Evolutionary conservation across 2,888 invertebrate species (phyloP).

Genomic region (Sialis fuliginosa): DNA sequence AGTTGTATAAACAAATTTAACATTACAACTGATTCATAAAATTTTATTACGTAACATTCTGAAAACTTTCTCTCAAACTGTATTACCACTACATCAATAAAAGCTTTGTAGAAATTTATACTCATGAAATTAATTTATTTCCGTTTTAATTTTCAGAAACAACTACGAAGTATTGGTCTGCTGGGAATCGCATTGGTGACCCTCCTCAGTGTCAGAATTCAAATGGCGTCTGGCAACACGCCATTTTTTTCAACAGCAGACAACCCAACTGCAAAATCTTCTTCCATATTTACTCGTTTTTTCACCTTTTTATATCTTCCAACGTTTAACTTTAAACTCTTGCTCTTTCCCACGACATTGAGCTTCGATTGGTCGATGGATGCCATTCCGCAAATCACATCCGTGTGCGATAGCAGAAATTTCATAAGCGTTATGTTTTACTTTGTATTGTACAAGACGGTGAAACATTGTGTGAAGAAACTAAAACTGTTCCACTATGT

Average conservation of each 20-base stretch:
- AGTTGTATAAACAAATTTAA: no score
- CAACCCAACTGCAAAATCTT: slow-evolving; percentile 86
- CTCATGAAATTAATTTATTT: not conserved
- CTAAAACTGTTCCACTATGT: not conserved
- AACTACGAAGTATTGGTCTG: slow-evolving; percentile 50
- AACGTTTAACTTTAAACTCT: slow-evolving; percentile 72
- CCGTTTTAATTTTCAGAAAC: slow-evolving; percentile 38
- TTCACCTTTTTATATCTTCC: slow-evolving; percentile 88
- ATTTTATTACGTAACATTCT: no score
- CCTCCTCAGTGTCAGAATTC: slow-evolving; percentile 58
- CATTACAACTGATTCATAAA: no score
- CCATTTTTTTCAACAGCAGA: slow-evolving; percentile 85
- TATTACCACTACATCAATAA: no score
- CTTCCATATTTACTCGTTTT: slow-evolving; percentile 59
- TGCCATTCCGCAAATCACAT: slow-evolving; percentile 71
- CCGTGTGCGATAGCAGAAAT: slow-evolving; percentile 63
- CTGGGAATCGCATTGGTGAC: slow-evolving; percentile 47
- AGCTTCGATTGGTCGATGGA: slow-evolving; percentile 99
- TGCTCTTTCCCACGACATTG: slow-evolving; percentile 70
- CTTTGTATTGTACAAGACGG: slow-evolving; percentile 20
- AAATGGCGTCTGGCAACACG: slow-evolving; percentile 55
- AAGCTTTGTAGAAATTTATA: no score
- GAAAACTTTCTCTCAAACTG: no score
- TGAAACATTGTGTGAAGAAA: slow-evolving; percentile 12
- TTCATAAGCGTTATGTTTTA: slow-evolving; percentile 62